A percentile compares a stretch with the other conserved stretches of the same genome.
Evolutionary conservation across 2,797 vertebrate species (phyloP).

Genomic region (Valencia hispanica): DNA sequence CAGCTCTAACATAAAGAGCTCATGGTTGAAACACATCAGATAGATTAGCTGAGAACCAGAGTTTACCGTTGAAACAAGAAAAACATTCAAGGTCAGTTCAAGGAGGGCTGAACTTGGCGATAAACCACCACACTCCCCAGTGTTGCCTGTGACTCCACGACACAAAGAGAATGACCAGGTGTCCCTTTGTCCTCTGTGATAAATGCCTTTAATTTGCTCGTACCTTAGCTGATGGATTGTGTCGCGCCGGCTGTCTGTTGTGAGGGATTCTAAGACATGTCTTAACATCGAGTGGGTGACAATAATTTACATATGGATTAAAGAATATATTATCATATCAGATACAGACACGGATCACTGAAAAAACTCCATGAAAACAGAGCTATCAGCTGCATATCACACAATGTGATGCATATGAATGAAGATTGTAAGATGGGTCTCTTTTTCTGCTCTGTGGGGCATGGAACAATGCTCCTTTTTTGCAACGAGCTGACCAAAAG

Average conservation of each 20-base stretch:
- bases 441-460: constrained; percentile 15
- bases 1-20: constrained; percentile 28
- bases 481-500: constrained; percentile 23
- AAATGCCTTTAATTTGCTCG: constrained; percentile 69
- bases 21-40: not conserved
- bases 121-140: constrained; percentile 36
- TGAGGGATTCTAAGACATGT: constrained; percentile 34
- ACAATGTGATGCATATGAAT: constrained; percentile 47
- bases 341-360: constrained; percentile 42
- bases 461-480: constrained; percentile 4
- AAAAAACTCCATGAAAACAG: constrained; percentile 53
- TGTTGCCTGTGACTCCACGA: constrained; percentile 41
- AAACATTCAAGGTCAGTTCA: constrained; percentile 40
- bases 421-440: constrained; percentile 21
- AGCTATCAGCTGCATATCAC: constrained; percentile 50
- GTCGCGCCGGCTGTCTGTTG: constrained; percentile 36
- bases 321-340: constrained; percentile 70
- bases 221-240: constrained; percentile 53
- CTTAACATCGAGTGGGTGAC: constrained; percentile 40
- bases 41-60: constrained; percentile 24
- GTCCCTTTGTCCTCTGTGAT: constrained; percentile 71
- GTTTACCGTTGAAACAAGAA: constrained; percentile 25
- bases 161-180: constrained; percentile 50
- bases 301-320: constrained; percentile 70
- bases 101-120: constrained; percentile 61